Evolutionary conservation across 1,140 invertebrate genomes (phyloP).

Genomic region (Neuroterus valhalla): DNA sequence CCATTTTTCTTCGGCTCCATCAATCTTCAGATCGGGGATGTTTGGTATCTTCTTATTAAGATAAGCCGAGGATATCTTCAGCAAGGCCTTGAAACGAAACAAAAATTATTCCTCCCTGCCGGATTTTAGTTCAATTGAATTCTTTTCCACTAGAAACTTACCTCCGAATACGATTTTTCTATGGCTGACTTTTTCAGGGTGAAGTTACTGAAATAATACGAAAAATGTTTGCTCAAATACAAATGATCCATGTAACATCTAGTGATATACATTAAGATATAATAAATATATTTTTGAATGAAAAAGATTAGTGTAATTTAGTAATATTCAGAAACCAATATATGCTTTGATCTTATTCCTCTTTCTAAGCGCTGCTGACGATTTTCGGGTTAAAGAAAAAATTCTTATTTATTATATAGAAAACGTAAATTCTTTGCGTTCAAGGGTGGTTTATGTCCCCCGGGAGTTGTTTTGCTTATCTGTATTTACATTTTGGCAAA

Average conservation of each 20-base stretch:
- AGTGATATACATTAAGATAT: background rate
- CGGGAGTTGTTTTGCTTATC: too few species aligned
- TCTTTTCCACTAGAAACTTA: constrained; percentile 66
- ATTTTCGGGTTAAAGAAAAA: too few species aligned
- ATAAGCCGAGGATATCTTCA: constrained; percentile 93
- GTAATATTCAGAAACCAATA: too few species aligned
- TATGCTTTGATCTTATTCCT: too few species aligned
- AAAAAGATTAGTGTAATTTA: too few species aligned
- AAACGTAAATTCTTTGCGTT: too few species aligned
- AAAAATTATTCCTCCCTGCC: background rate
- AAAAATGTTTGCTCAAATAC: constrained; percentile 33
- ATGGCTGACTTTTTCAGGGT: constrained; percentile 93
- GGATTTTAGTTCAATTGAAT: background rate
- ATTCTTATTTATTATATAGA: too few species aligned
- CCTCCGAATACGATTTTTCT: constrained; percentile 96
- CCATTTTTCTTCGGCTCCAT: constrained; percentile 93
- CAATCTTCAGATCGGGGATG: constrained; percentile 90
- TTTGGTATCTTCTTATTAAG: constrained; percentile 94
- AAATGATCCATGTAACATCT: background rate
- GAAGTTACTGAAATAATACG: constrained; percentile 82
- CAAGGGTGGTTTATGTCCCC: too few species aligned
- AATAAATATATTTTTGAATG: too few species aligned
- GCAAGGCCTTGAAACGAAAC: constrained; percentile 80
- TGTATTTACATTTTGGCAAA: too few species aligned
- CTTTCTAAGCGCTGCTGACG: too few species aligned